Percentiles rank a stretch among this genome's conserved stretches.
phyloP scores from a whole-genome alignment of 2,888 invertebrate species.

The Amphipyra tragopoginis region DNA sequence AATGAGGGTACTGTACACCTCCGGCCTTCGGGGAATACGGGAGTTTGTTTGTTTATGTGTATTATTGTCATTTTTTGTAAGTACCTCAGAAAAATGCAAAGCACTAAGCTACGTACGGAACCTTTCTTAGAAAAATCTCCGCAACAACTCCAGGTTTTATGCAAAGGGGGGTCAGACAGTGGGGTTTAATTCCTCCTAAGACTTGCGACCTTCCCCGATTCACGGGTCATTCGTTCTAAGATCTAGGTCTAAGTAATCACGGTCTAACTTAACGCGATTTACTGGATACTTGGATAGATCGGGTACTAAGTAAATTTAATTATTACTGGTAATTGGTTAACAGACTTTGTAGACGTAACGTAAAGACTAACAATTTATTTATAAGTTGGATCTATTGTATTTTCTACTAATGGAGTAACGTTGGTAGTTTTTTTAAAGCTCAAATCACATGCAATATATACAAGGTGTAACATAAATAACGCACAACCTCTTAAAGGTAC shows the following conservation, averaged over 20 bases:
- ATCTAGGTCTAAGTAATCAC: constrained; percentile 39
- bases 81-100: constrained; percentile 1
- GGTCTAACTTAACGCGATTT: constrained; percentile 24
- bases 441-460: too few species aligned
- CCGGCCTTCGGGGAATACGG: too few species aligned
- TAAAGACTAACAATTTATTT: background rate
- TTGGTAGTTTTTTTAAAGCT: too few species aligned
- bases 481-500: too few species aligned
- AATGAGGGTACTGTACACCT: too few species aligned
- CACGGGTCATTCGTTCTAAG: constrained; percentile 46
- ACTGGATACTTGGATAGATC: constrained; percentile 12
- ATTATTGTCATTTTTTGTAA: too few species aligned
- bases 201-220: constrained; percentile 36
- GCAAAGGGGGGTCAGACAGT: constrained; percentile 28
- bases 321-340: constrained; percentile 14
- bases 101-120: constrained; percentile 22
- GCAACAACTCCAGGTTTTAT: constrained; percentile 18
- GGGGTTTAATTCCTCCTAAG: constrained; percentile 59
- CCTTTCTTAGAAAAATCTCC: constrained; percentile 17
- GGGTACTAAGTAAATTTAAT: constrained; percentile 31
- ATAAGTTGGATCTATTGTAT: background rate
- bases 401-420: too few species aligned
- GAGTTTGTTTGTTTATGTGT: too few species aligned
- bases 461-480: too few species aligned
- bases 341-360: background rate